Evolutionary conservation across 2,888 invertebrate genomes (phyloP), one percentile per base, ranked within the genome.

Genomic region (Germaria angustata): DNA sequence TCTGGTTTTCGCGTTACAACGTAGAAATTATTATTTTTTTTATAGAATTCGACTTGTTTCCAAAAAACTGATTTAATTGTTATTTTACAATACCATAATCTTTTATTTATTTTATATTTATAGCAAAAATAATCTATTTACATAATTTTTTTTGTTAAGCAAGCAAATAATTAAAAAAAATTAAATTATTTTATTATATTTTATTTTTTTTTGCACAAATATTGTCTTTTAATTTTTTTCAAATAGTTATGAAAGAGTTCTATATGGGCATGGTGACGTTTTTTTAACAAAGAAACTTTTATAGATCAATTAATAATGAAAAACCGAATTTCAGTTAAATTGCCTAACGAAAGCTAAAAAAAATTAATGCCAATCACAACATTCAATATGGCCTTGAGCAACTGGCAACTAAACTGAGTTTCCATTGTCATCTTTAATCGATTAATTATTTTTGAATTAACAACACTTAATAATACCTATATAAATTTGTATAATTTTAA

Each of bases 121-220:
- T 82, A 82, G 82, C 82, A 82, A 82, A 79, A 79, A 82, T 79
- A 82, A 32, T 71, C 69, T 82, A 81, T 82, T 75, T 82, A 82
- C 82, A 79, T 65, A 28, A 51, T 39, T 61, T 39, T 61, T 22
- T 51, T 61, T 46, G 41, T 53, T 51, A 59, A 79, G 78, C 78
- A 82, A 79, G 78, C 81, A 44, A 69, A 8, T n/a, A 28, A 53
- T 68, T 7, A 73, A 51, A 61, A 55, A 22, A 22, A 8, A 5
- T 53, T n/a, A n/a, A n/a, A n/a, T n/a, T n/a, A n/a, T n/a, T n/a
- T n/a, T n/a, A n/a, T n/a, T n/a, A n/a, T n/a, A n/a, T n/a, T n/a
- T n/a, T n/a, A n/a, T 36, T 51, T 28, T 71, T 41, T 71, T 87
- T 85, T 85, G 85, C 86, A 32, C 22, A 87, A 85, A 88, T 88